Evolutionary conservation across 2,113 vertebrate genomes (phyloP).

Genomic region (Oreochromis aureus): DNA sequence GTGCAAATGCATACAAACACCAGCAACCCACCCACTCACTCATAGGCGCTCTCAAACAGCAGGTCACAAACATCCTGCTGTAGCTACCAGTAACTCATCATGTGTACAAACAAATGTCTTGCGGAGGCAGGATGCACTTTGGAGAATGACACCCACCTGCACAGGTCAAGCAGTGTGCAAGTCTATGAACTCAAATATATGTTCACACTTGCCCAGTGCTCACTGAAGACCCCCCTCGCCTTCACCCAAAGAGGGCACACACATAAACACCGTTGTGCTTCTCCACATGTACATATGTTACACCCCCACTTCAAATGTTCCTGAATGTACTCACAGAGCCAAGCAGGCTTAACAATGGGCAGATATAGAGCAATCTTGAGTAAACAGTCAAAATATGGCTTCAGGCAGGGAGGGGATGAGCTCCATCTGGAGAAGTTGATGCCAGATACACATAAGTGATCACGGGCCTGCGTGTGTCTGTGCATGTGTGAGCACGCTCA

Average conservation of each 20-base stretch:
- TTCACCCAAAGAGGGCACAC: background rate
- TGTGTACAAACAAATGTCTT: constrained; percentile 71
- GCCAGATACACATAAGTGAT: constrained; percentile 9
- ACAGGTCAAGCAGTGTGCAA: constrained; percentile 43
- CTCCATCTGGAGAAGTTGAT: constrained; percentile 53
- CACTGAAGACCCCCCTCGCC: background rate
- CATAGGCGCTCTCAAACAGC: constrained; percentile 36
- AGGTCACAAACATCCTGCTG: constrained; percentile 70
- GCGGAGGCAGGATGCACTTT: constrained; percentile 23
- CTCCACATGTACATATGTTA: constrained; percentile 8
- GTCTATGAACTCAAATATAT: background rate
- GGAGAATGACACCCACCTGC: constrained; percentile 65
- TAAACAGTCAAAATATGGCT: constrained; percentile 55
- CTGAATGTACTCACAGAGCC: constrained; percentile 40
- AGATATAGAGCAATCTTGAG: constrained; percentile 49
- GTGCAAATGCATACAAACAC: constrained; percentile 25
- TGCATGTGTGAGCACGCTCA: background rate
- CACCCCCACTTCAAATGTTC: constrained; percentile 23
- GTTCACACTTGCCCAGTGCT: background rate
- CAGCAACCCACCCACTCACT: constrained; percentile 22
- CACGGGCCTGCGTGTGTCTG: background rate
- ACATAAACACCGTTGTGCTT: background rate
- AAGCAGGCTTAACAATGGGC: constrained; percentile 42
- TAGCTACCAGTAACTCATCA: constrained; percentile 63
- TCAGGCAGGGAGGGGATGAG: constrained; percentile 30